Percentiles rank a stretch among this genome's conserved stretches.
Evolutionary conservation across 2,888 invertebrate genomes (phyloP).

Genomic region (Chromoteleia sp.): DNA sequence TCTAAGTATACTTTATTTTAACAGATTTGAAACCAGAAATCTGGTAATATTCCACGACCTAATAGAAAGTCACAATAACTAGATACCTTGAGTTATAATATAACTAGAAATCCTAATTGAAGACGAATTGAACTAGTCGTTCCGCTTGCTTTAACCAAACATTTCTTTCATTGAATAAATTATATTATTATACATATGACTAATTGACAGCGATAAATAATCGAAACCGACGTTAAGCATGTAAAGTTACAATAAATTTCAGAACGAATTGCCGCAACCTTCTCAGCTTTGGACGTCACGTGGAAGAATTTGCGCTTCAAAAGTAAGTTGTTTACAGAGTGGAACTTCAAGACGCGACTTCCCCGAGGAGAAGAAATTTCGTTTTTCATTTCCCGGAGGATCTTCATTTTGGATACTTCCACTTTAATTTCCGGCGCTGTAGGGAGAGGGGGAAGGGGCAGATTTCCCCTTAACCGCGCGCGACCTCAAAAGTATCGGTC

Average conservation of each 20-base stretch:
- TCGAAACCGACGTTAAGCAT: not conserved
- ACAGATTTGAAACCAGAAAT: too few relatives aligned
- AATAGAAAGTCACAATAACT: too few relatives aligned
- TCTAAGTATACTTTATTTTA: too few relatives aligned
- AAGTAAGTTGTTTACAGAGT: slow-evolving; percentile 42
- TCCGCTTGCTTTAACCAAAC: too few relatives aligned
- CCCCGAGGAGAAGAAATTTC: slow-evolving; percentile 30
- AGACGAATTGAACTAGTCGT: too few relatives aligned
- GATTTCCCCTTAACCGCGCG: slow-evolving; percentile 12
- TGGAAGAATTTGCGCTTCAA: slow-evolving; percentile 7
- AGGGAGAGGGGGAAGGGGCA: not conserved
- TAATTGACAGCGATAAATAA: not conserved
- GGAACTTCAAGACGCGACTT: slow-evolving; percentile 20
- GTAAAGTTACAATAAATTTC: slow-evolving; percentile 4
- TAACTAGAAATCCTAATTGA: too few relatives aligned
- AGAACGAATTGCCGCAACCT: not conserved
- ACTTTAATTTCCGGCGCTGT: slow-evolving; percentile 44
- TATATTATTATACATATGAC: too few relatives aligned
- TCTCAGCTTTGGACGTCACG: not conserved
- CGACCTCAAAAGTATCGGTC: slow-evolving; percentile 41
- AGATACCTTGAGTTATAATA: too few relatives aligned
- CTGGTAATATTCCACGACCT: too few relatives aligned
- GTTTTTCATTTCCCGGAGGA: slow-evolving; percentile 50
- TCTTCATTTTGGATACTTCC: slow-evolving; percentile 55
- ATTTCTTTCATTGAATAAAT: too few relatives aligned